These are phyloP conservation scores for Thalassarche chlororhynchos DNA, from an alignment of 2,113 vertebrate genomes.

Conservation along the genomic window DNA sequence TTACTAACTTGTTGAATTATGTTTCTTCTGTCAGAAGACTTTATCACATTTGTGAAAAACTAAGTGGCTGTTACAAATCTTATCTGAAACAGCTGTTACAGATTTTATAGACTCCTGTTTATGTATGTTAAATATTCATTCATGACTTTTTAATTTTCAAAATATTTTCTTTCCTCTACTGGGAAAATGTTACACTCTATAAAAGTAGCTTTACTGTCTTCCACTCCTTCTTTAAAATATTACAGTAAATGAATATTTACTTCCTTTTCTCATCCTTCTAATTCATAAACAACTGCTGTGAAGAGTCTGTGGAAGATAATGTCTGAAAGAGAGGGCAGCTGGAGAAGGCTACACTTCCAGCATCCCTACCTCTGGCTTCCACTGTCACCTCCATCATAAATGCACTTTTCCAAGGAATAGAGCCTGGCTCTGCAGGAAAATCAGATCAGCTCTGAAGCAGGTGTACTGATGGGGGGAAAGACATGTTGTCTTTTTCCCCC, in stretches of 20 bases:
- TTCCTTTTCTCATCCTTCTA: background rate
- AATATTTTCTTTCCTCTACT: conserved; percentile 55
- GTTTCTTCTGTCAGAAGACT: background rate
- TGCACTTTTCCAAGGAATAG: background rate
- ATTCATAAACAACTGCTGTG: background rate
- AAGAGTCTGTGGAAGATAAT: background rate
- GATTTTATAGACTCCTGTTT: background rate
- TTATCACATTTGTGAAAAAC: conserved; percentile 3
- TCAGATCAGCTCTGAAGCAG: background rate
- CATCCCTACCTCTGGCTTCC: background rate
- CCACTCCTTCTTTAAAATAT: conserved; percentile 47
- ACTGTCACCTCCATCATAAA: background rate
- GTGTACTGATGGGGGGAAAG: background rate
- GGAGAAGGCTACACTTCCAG: background rate
- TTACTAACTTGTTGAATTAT: background rate
- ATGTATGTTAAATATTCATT: conserved; percentile 60
- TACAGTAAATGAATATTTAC: background rate
- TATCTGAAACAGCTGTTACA: background rate
- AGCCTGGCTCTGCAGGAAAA: background rate
- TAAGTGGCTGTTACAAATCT: background rate
- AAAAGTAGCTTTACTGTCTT: conserved; percentile 52
- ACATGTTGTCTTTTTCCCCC: background rate
- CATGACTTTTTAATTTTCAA: conserved; percentile 69
- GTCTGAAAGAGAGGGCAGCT: background rate
- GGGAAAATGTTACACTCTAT: conserved; percentile 63